Base-by-base conservation (phyloP, 2,113 vertebrate species). In the Leucopsar rothschildi region DNA sequence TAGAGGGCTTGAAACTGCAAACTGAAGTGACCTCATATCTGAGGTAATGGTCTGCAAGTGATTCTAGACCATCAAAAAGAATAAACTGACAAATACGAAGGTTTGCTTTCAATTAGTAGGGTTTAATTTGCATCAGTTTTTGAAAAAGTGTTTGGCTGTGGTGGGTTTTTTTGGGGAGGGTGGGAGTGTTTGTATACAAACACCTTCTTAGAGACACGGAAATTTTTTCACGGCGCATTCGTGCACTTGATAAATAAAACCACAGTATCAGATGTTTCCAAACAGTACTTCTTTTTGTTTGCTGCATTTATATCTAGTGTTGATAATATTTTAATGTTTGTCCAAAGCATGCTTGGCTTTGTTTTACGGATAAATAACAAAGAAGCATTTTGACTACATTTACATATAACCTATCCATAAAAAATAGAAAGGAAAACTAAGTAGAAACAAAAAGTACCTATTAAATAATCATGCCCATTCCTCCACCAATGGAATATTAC, bases 391-490 rank as follows among this genome's bases (percentile, higher is more conserved):
- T 77, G 44, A 47, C 55, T 92, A 71, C 24, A 80, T 94, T 91
- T 94, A 85, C 49, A 87, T 84, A 68, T 70, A 94, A 79, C 42
- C 70, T 61, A 69, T 6, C 27, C 49, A 90, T 75, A 68, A 82
- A 89, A 88, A 81, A 64, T 9, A 78, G 31, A 90, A 93, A 82
- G 59, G 39, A 88, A 72, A 93, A 86, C 22, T 80, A 92, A 91
- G 61, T 28, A 90, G 78, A 92, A 94, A 88, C 55, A 87, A 90
- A 79, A 92, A 61, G 59, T 45, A 92, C 31, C 59, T 56, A 77
- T 94, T 94, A 95, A 95, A 92, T 92, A 95, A 96, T 94, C 83
- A 87, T 82, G 77, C 17, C 45, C 70, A 94, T 95, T 92, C 76
- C 87, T 90, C 69, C 77, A 94, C 73, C 87, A 56, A 37, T 39